Evolutionary conservation across 2,113 vertebrate species (phyloP), one percentile per base, ranked within the genome.

Genomic region (Ictalurus punctatus): DNA sequence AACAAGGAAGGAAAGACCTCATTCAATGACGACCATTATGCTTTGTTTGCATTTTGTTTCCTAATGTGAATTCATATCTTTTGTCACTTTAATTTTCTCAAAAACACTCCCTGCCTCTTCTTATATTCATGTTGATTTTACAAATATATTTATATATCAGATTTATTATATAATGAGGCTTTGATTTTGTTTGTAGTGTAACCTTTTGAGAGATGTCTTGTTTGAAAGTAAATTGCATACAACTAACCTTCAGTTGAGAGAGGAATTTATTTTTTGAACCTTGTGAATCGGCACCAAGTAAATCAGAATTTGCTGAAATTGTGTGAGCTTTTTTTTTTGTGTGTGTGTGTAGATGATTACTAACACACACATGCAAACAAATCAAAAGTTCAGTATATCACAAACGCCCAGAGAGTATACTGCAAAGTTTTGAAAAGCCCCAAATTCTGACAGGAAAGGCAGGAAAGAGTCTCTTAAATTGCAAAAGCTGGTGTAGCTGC

Each of bases 301-400:
- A 96, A 95, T 94, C 90, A 90, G 94, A 92, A 95, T 95, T 94
- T 95, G 94, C 92, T 93, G 93, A 94, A 91, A 92, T 92, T 89
- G 84, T 92, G 82, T 65, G 65, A 7, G 89, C 86, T 16, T 73
- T 91, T 91, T 85, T 87, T 92, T 92, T 44, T 4, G 3, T 84
- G 19, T 27, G 2, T 27, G 2, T n/a, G 40, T 17, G 40, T 56
- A n/a, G 7, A 76, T 40, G 6, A 73, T 48, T 48, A 48, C 44
- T 74, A 23, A 21, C 1, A 21, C 73, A 8, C 67, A 74, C 37
- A 23, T 27, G 2, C 4, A 78, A 40, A 40, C 34, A 40, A 2
- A 21, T 19, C 14, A 19, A 19, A 37, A 19, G 37, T 23, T 48
- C 12, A 25, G 9, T 78, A 48, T 13, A 78, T 48, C 12, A 78